A percentile compares a stretch with the other conserved stretches of the same genome.
Conservation (phyloP, 2,113 vertebrate species). For the Clupea harengus region DNA sequence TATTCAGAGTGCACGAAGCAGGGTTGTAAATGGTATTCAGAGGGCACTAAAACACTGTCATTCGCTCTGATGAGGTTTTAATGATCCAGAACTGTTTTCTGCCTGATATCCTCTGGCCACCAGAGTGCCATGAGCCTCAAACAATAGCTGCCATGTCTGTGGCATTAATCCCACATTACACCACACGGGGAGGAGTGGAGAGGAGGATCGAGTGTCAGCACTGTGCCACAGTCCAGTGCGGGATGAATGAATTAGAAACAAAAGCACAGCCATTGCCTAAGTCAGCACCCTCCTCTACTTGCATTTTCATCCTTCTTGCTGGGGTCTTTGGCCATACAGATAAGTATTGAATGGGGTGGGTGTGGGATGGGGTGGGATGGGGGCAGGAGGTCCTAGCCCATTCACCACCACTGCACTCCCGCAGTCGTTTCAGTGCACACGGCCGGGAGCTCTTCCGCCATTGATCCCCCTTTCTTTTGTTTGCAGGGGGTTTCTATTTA, state of each 20-base stretch:
- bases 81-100: conserved; percentile 29
- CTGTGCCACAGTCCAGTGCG: neutral
- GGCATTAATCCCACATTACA: neutral
- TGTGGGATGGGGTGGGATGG: neutral
- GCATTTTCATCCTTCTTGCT: neutral
- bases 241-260: conserved; percentile 25
- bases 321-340: neutral
- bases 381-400: neutral
- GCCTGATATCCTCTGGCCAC: conserved; percentile 13
- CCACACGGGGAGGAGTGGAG: neutral
- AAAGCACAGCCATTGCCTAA: conserved; percentile 42
- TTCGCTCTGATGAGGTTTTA: conserved; percentile 37
- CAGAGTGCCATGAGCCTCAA: neutral
- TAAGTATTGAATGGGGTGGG: conserved; percentile 37
- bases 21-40: neutral
- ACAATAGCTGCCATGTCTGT: neutral
- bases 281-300: conserved; percentile 28
- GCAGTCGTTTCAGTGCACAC: conserved; percentile 21
- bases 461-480: conserved; percentile 21
- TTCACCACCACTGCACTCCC: conserved; percentile 25
- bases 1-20: neutral
- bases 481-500: conserved; percentile 22
- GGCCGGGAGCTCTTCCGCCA: conserved; percentile 13
- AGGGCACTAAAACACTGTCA: conserved; percentile 15
- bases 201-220: neutral